A percentile compares a stretch with the other conserved stretches of the same genome.
These are phyloP conservation scores for Peromyscus leucopus DNA, from an alignment of 2,113 vertebrate genomes.

Conservation along the genomic window DNA sequence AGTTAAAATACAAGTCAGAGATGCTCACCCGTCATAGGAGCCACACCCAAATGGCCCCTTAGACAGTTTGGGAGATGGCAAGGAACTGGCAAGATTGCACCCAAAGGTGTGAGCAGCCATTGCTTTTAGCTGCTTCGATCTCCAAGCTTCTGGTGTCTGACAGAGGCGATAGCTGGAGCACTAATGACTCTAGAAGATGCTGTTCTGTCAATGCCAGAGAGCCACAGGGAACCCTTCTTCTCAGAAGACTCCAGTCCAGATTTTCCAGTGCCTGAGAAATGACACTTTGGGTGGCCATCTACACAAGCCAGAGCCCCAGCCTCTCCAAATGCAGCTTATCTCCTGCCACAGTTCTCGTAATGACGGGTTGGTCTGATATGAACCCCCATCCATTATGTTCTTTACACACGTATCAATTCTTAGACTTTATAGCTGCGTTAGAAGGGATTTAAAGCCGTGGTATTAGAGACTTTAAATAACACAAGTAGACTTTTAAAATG, in stretches of 20 bases:
- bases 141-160: background rate
- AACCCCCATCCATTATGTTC: constrained; percentile 11
- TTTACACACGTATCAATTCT: constrained; percentile 58
- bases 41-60: background rate
- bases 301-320: constrained; percentile 49
- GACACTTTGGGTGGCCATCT: constrained; percentile 19
- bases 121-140: background rate
- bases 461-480: constrained; percentile 14
- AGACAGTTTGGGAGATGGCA: background rate
- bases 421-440: constrained; percentile 48
- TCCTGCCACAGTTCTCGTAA: constrained; percentile 49
- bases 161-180: background rate
- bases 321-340: constrained; percentile 54
- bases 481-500: background rate
- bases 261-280: constrained; percentile 47
- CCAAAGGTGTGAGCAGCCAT: background rate
- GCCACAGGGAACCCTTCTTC: background rate
- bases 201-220: background rate
- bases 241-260: background rate
- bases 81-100: background rate
- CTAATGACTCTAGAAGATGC: background rate
- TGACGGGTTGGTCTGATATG: constrained; percentile 48
- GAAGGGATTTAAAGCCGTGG: constrained; percentile 43
- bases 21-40: background rate
- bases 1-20: background rate